phyloP scores from a whole-genome alignment of 1,140 invertebrate genomes.

The Drosophila tani region DNA sequence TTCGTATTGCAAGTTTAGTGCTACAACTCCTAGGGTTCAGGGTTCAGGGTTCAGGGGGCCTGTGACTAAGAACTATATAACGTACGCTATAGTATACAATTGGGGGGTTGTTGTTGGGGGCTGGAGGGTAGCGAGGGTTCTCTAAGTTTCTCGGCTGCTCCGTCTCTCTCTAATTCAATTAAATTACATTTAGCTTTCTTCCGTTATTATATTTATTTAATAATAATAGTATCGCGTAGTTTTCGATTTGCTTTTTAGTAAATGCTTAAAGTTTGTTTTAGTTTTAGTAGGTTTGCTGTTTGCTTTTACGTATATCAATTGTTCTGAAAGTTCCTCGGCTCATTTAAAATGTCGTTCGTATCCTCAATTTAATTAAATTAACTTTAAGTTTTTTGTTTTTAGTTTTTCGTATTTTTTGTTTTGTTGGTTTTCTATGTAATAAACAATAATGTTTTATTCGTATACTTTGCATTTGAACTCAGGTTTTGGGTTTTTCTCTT shows the following conservation, averaged over 20 bases:
- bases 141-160: constrained; percentile 54
- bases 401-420: constrained; percentile 21
- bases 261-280: constrained; percentile 75
- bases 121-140: constrained; percentile 17
- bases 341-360: constrained; percentile 82
- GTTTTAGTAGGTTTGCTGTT: constrained; percentile 41
- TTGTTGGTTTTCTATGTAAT: constrained; percentile 41
- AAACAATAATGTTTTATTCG: constrained; percentile 81
- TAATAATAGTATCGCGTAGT: constrained; percentile 71
- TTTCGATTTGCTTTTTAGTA: constrained; percentile 70
- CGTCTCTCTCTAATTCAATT: constrained; percentile 41
- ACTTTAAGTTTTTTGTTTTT: constrained; percentile 65
- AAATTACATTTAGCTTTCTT: constrained; percentile 69
- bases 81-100: constrained; percentile 77
- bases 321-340: constrained; percentile 57
- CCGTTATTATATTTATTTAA: constrained; percentile 36
- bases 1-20: constrained; percentile 46
- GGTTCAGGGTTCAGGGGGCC: constrained; percentile 34
- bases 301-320: constrained; percentile 71
- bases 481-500: constrained; percentile 75
- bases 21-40: constrained; percentile 43
- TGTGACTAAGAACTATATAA: constrained; percentile 75
- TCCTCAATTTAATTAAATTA: constrained; percentile 78
- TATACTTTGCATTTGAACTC: constrained; percentile 85
- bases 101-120: background rate